phyloP scores from a whole-genome alignment of 2,888 invertebrate species.

The Gonocerus acuteangulatus region DNA sequence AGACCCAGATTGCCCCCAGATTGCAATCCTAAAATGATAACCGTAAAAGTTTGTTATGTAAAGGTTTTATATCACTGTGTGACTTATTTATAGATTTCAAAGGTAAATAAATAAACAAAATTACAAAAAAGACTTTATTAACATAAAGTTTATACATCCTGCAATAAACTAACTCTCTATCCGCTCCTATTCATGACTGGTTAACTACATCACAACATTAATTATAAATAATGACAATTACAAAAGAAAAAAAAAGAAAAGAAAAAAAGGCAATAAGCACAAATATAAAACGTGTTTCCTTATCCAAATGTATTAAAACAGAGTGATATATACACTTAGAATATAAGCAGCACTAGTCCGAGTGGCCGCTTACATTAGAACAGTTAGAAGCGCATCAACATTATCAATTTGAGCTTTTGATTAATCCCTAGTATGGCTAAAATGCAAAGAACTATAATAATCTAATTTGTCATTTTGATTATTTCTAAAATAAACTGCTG shows the following conservation, averaged over 20 bases:
- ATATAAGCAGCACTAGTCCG: too few species aligned
- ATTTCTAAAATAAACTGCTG: not conserved
- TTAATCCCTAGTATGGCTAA: not conserved
- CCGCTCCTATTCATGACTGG: conserved; percentile 8
- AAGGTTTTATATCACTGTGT: too few species aligned
- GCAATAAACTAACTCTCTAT: conserved; percentile 8
- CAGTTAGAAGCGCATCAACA: conserved; percentile 6
- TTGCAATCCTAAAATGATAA: too few species aligned
- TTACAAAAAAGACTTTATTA: conserved; percentile 14
- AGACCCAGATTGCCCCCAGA: too few species aligned
- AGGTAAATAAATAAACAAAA: too few species aligned
- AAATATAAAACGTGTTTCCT: not conserved
- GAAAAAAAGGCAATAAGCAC: conserved; percentile 10
- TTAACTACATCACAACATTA: conserved; percentile 24
- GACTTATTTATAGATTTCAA: too few species aligned
- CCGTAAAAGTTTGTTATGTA: too few species aligned
- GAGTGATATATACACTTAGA: not conserved
- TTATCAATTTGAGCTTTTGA: conserved; percentile 24
- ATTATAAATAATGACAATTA: conserved; percentile 3
- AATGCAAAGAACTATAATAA: conserved; percentile 1
- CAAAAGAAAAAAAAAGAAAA: not conserved
- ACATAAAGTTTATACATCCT: conserved; percentile 19
- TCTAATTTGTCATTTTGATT: conserved; percentile 18
- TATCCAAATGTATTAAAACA: not conserved
- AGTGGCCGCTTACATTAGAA: too few species aligned